Evolutionary conservation across 2,113 vertebrate genomes (phyloP).

Genomic region (Rhinolophus sinicus): DNA sequence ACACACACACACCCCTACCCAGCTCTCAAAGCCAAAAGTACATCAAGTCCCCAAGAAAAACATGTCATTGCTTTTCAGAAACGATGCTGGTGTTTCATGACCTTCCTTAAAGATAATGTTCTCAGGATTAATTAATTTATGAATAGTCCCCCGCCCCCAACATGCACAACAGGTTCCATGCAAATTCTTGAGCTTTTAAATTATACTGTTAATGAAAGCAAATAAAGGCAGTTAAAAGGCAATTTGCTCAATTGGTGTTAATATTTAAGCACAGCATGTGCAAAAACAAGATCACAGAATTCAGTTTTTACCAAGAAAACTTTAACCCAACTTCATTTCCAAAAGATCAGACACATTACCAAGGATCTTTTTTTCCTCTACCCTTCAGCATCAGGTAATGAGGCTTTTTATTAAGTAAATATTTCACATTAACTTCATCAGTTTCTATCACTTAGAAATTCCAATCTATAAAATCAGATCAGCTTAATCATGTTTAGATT

Average conservation of each 20-base stretch:
- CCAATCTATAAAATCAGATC: slow-evolving; percentile 80
- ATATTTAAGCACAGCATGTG: slow-evolving; percentile 92
- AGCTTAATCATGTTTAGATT: slow-evolving; percentile 77
- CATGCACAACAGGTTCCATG: slow-evolving; percentile 88
- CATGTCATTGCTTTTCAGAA: slow-evolving; percentile 38
- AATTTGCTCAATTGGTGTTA: slow-evolving; percentile 92
- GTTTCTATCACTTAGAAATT: slow-evolving; percentile 75
- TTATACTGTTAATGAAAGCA: slow-evolving; percentile 91
- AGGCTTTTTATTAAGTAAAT: slow-evolving; percentile 68
- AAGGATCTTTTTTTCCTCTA: neutral
- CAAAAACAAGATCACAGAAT: slow-evolving; percentile 84
- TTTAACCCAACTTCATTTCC: slow-evolving; percentile 75
- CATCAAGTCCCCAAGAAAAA: slow-evolving; percentile 65
- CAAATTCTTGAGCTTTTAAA: slow-evolving; percentile 91
- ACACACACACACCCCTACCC: neutral
- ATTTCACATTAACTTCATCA: slow-evolving; percentile 65
- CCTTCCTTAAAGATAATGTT: slow-evolving; percentile 70
- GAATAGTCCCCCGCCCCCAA: slow-evolving; percentile 66
- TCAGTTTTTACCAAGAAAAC: slow-evolving; percentile 73
- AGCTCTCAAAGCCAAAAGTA: slow-evolving; percentile 79
- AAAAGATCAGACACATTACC: slow-evolving; percentile 60
- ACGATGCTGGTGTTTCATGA: neutral
- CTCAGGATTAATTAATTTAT: slow-evolving; percentile 80
- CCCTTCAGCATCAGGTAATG: slow-evolving; percentile 62
- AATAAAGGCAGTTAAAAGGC: slow-evolving; percentile 93